A percentile compares a stretch with the other conserved stretches of the same genome.
Evolutionary conservation across 1,140 invertebrate species (phyloP).

Genomic region (Bradysia coprophila): DNA sequence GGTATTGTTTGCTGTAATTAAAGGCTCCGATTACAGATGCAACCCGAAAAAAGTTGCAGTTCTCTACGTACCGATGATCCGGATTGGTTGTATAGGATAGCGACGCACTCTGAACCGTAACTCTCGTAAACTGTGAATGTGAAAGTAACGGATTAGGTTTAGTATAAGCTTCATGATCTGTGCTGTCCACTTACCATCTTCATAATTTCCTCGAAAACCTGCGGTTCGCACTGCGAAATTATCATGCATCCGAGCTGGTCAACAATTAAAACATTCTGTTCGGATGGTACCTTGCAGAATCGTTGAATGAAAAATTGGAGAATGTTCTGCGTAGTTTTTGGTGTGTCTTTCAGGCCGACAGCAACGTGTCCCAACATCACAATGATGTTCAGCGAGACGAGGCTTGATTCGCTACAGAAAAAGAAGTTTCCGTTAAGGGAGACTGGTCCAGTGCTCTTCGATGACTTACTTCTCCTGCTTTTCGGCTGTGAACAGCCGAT

Average conservation of each 20-base stretch:
- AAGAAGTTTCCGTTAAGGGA: no score
- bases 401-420: slow-evolving; percentile 52
- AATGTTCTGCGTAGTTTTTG: slow-evolving; percentile 85
- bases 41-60: slow-evolving; percentile 33
- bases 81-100: slow-evolving; percentile 58
- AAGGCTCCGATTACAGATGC: not conserved
- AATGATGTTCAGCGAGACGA: slow-evolving; percentile 93
- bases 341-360: slow-evolving; percentile 79
- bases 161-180: no score
- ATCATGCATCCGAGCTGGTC: slow-evolving; percentile 96
- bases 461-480: slow-evolving; percentile 58
- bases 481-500: slow-evolving; percentile 78
- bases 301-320: slow-evolving; percentile 93
- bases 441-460: no score
- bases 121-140: slow-evolving; percentile 90
- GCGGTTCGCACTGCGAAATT: slow-evolving; percentile 67
- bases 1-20: slow-evolving; percentile 13
- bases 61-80: slow-evolving; percentile 43
- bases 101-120: slow-evolving; percentile 83
- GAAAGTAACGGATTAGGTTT: no score
- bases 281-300: slow-evolving; percentile 75
- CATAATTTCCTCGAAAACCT: slow-evolving; percentile 91
- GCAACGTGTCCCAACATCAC: slow-evolving; percentile 95
- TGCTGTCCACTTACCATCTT: no score
- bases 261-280: slow-evolving; percentile 84